Conservation (phyloP, 2,113 vertebrate genomes). For the Myocastor coypus region DNA sequence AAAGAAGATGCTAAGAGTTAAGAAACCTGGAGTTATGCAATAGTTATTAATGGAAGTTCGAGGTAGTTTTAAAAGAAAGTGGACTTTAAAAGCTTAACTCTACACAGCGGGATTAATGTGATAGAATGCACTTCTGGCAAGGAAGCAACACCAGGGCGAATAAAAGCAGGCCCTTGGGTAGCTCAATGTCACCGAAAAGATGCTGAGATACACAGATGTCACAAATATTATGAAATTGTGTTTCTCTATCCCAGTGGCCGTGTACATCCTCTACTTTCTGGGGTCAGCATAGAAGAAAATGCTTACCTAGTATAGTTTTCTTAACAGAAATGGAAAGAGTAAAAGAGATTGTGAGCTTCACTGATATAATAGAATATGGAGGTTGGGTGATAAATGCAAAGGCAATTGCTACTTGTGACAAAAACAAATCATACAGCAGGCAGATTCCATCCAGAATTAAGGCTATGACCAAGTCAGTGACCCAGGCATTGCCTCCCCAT, state of each 20-base stretch:
- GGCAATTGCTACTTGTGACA: slow-evolving; percentile 67
- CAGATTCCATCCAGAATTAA: slow-evolving; percentile 36
- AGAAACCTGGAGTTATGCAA: slow-evolving; percentile 2
- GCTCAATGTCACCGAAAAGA: slow-evolving; percentile 67
- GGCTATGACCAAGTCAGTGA: slow-evolving; percentile 50
- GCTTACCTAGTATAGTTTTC: slow-evolving; percentile 62
- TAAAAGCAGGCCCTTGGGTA: slow-evolving; percentile 61
- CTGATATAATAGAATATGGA: background rate
- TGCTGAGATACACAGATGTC: slow-evolving; percentile 69
- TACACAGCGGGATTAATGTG: slow-evolving; percentile 59
- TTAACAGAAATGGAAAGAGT: slow-evolving; percentile 16
- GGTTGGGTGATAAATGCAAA: slow-evolving; percentile 64
- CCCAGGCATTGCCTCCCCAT: slow-evolving; percentile 17
- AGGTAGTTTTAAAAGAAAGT: slow-evolving; percentile 33
- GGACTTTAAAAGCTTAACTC: slow-evolving; percentile 49
- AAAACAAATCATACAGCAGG: slow-evolving; percentile 52
- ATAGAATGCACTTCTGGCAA: slow-evolving; percentile 64
- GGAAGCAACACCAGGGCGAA: slow-evolving; percentile 57
- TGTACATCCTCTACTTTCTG: slow-evolving; percentile 36
- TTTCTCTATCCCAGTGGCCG: slow-evolving; percentile 41
- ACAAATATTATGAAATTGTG: slow-evolving; percentile 39
- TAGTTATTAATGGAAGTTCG: slow-evolving; percentile 33
- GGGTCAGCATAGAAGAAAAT: slow-evolving; percentile 47
- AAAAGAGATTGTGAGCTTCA: slow-evolving; percentile 9
- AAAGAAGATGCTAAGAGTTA: slow-evolving; percentile 16